Evolutionary conservation across 2,888 invertebrate species (phyloP).

Genomic region (Harpalus rubripes): DNA sequence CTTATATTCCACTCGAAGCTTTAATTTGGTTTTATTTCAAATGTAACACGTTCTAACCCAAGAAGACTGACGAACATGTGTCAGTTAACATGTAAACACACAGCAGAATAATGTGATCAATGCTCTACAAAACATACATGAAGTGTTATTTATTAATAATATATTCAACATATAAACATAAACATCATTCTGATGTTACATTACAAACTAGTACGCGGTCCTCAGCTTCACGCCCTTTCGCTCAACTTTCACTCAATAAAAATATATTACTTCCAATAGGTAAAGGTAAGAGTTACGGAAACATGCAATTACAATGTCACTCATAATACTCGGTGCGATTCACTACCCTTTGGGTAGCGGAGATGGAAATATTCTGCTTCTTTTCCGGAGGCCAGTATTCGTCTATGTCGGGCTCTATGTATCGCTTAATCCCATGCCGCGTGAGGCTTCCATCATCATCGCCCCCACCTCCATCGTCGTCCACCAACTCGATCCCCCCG

Average conservation of each 20-base stretch:
- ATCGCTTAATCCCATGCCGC: constrained; percentile 65
- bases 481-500: constrained; percentile 11
- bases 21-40: constrained; percentile 25
- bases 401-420: constrained; percentile 72
- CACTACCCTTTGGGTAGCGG: constrained; percentile 1
- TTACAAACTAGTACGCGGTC: constrained; percentile 13
- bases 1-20: constrained; percentile 57
- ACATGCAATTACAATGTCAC: constrained; percentile 21
- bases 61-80: constrained; percentile 44
- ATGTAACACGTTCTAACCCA: constrained; percentile 51
- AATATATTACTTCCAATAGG: constrained; percentile 22
- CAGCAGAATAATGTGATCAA: constrained; percentile 45
- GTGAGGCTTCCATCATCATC: constrained; percentile 21
- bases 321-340: constrained; percentile 58
- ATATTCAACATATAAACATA: constrained; percentile 29
- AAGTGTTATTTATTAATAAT: constrained; percentile 48
- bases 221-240: constrained; percentile 39
- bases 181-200: constrained; percentile 16
- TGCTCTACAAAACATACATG: constrained; percentile 51
- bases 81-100: constrained; percentile 47
- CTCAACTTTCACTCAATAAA: constrained; percentile 8
- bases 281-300: constrained; percentile 9
- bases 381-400: constrained; percentile 70
- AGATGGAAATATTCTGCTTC: constrained; percentile 44
- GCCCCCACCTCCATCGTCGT: constrained; percentile 19